phyloP scores from a whole-genome alignment of 2,888 invertebrate species.

The Nasonovia ribisnigri region DNA sequence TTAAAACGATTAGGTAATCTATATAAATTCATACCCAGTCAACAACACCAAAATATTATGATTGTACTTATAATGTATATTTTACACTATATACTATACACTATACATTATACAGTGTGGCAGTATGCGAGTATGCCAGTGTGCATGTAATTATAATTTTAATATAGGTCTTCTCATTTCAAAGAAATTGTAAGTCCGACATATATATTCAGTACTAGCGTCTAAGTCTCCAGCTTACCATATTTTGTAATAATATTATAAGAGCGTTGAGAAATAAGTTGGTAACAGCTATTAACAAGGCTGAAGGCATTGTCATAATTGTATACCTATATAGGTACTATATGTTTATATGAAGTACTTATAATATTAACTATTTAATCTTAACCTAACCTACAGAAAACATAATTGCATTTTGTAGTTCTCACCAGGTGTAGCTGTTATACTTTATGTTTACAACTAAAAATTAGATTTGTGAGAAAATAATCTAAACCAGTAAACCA shows the following conservation, averaged over 20 bases:
- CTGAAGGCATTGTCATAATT: not conserved
- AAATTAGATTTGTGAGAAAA: constrained; percentile 3
- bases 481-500: not conserved
- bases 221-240: not conserved
- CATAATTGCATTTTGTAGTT: not conserved
- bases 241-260: not conserved
- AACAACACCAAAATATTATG: not conserved
- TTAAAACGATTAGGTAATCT: too few relatives aligned
- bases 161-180: not conserved
- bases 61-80: not conserved
- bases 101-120: not conserved
- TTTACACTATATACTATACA: not conserved
- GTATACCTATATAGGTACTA: too few relatives aligned
- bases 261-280: constrained; percentile 5
- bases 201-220: not conserved
- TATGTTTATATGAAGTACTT: too few relatives aligned
- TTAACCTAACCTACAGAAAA: not conserved
- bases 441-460: not conserved
- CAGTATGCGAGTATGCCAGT: not conserved
- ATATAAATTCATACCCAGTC: not conserved
- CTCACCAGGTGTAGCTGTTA: not conserved
- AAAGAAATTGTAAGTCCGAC: not conserved
- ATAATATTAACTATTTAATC: not conserved
- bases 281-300: not conserved
- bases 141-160: not conserved